Conservation (phyloP, 2,797 vertebrate genomes). For the Scarus forsteni region DNA sequence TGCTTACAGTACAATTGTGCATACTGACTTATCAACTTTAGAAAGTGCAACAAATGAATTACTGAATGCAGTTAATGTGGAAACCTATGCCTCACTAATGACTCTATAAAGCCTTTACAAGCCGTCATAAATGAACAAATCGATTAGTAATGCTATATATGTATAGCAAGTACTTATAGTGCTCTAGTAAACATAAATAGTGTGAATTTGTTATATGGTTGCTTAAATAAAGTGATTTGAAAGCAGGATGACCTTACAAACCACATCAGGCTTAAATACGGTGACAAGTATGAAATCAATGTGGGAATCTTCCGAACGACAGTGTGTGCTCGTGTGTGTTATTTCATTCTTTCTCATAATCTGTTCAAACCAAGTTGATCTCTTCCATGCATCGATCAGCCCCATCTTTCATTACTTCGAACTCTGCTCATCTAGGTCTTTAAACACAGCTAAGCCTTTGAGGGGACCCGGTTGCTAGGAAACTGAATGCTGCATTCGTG, state of each 20-base stretch:
- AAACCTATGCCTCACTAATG: too few relatives aligned
- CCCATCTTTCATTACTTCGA: constrained; percentile 60
- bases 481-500: constrained; percentile 79
- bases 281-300: background rate
- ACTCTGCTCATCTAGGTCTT: constrained; percentile 67
- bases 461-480: constrained; percentile 82
- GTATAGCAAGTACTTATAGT: too few relatives aligned
- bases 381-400: constrained; percentile 12
- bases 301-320: background rate
- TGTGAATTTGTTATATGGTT: too few relatives aligned
- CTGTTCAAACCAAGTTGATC: constrained; percentile 16
- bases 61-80: too few relatives aligned
- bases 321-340: constrained; percentile 3
- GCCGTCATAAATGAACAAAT: too few relatives aligned
- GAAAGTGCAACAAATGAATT: too few relatives aligned
- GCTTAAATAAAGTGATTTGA: background rate
- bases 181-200: too few relatives aligned
- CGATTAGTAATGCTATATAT: too few relatives aligned
- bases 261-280: background rate
- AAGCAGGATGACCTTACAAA: background rate
- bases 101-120: too few relatives aligned
- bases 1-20: too few relatives aligned
- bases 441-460: constrained; percentile 75
- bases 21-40: too few relatives aligned
- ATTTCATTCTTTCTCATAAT: background rate